These are phyloP conservation scores for Vidua chalybeata DNA, from an alignment of 2,113 vertebrate genomes.

Conservation along the genomic window DNA sequence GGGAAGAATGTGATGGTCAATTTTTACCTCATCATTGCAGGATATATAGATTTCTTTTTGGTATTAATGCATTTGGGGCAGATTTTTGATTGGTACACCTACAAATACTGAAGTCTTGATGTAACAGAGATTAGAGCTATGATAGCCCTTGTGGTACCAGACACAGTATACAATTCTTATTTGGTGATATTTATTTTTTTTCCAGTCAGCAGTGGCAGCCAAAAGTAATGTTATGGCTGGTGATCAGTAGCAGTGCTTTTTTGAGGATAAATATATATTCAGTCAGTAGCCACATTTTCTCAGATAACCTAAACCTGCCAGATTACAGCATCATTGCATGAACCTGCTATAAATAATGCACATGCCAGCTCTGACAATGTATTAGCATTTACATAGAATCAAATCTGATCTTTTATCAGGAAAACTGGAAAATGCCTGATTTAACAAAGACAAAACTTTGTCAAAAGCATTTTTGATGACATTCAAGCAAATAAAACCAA, in stretches of 20 bases:
- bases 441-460: neutral
- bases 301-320: neutral
- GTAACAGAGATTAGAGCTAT: neutral
- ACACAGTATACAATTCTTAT: neutral
- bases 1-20: neutral
- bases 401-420: neutral
- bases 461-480: neutral
- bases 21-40: neutral
- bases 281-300: neutral
- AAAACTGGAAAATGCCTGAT: neutral
- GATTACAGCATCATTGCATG: neutral
- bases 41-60: neutral
- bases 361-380: neutral
- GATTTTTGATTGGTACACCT: neutral
- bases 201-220: neutral
- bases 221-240: neutral
- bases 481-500: neutral
- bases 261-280: neutral
- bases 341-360: neutral
- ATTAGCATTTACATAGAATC: neutral
- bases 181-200: neutral
- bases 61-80: neutral
- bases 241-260: neutral
- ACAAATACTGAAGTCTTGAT: neutral
- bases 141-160: neutral